phyloP scores from a whole-genome alignment of 2,113 vertebrate species.

The Aix galericulata region DNA sequence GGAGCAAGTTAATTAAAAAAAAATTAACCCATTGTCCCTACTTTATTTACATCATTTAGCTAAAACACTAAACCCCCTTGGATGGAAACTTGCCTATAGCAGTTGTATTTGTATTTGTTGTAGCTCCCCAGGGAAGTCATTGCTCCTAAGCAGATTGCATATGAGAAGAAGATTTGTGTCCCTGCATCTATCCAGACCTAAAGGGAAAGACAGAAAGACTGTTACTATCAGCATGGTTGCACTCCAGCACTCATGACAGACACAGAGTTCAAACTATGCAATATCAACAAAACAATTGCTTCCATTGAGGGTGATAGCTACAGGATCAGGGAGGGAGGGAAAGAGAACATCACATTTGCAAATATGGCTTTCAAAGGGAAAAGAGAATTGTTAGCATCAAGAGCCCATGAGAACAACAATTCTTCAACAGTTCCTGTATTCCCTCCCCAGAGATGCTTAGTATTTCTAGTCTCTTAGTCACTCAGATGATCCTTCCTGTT shows the following conservation, averaged over 20 bases:
- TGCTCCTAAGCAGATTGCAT: conserved; percentile 97
- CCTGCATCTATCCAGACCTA: conserved; percentile 99
- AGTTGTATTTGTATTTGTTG: conserved; percentile 99
- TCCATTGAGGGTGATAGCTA: conserved; percentile 23
- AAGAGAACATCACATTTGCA: conserved; percentile 53
- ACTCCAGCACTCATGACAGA: background rate
- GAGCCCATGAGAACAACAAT: background rate
- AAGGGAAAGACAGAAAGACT: conserved; percentile 19
- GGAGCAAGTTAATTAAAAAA: conserved; percentile 99
- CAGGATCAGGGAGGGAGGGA: conserved; percentile 7
- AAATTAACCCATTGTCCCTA: conserved; percentile 83
- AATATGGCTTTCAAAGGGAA: background rate
- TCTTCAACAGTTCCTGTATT: background rate
- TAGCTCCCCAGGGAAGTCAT: conserved; percentile 99
- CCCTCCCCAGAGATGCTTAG: conserved; percentile 18
- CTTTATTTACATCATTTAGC: conserved; percentile 76
- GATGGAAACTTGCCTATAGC: conserved; percentile 92
- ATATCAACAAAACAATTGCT: conserved; percentile 17
- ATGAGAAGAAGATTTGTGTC: conserved; percentile 99
- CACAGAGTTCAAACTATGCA: background rate
- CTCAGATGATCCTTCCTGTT: conserved; percentile 25
- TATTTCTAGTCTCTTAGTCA: conserved; percentile 46
- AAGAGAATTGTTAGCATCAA: conserved; percentile 43
- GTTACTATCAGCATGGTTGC: background rate
- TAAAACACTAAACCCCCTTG: conserved; percentile 75